Evolutionary conservation across 2,888 invertebrate species (phyloP).

Genomic region (Odontocolon sp.): DNA sequence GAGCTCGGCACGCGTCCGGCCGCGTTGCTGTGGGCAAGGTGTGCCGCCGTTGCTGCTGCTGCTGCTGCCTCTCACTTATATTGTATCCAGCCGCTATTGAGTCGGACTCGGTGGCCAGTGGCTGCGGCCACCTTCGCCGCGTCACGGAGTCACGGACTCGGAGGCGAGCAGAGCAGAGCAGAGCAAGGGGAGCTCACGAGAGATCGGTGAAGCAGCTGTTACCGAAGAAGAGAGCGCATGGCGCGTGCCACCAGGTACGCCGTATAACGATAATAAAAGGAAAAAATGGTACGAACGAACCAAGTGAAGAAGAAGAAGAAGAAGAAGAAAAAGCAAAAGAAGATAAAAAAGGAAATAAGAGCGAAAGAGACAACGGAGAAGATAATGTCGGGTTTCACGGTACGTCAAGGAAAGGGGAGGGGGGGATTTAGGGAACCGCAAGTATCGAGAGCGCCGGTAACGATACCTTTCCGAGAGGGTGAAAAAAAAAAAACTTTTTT

Average conservation of each 20-base stretch:
- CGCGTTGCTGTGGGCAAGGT: slow-evolving; percentile 70
- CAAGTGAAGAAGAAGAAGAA: slow-evolving; percentile 9
- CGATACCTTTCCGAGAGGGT: slow-evolving; percentile 12
- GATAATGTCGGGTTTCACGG: slow-evolving; percentile 78
- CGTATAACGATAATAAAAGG: slow-evolving; percentile 62
- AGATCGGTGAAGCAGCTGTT: slow-evolving; percentile 58
- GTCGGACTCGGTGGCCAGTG: slow-evolving; percentile 40
- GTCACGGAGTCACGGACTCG: slow-evolving; percentile 56
- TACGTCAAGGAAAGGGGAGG: slow-evolving; percentile 65
- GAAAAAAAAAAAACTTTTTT: slow-evolving; percentile 57
- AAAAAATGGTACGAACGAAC: too few relatives aligned
- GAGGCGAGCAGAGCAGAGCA: slow-evolving; percentile 26
- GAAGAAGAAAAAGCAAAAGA: slow-evolving; percentile 73
- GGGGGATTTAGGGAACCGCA: background rate
- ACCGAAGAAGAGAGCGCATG: slow-evolving; percentile 70
- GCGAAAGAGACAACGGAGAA: slow-evolving; percentile 33
- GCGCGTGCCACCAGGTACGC: slow-evolving; percentile 81
- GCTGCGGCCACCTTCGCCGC: slow-evolving; percentile 51
- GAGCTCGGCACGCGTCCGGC: slow-evolving; percentile 62
- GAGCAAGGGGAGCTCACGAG: slow-evolving; percentile 25
- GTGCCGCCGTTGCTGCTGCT: slow-evolving; percentile 73
- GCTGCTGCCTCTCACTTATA: slow-evolving; percentile 62
- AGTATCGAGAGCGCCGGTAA: background rate
- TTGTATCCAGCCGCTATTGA: slow-evolving; percentile 33
- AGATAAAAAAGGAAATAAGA: slow-evolving; percentile 40